These are phyloP conservation scores for Trididemnum clinides DNA, from an alignment of 23 tunicate genomes.

Conservation along the genomic window DNA sequence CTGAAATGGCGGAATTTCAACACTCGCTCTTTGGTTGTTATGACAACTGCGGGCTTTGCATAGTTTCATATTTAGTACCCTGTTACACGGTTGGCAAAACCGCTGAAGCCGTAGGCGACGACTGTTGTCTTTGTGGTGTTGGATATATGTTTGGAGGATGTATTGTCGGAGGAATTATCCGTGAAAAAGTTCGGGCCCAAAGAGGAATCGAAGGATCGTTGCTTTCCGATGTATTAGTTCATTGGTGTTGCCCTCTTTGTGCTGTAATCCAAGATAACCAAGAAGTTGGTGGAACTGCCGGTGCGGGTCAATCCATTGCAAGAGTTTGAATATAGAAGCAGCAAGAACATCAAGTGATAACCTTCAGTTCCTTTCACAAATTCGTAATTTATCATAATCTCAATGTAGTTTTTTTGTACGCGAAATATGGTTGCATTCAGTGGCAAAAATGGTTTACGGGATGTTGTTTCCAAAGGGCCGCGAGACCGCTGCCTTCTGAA, in stretches of 20 bases:
- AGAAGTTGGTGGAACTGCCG: conserved; percentile 19
- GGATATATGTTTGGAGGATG: conserved; percentile 65
- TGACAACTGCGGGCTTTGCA: conserved; percentile 83
- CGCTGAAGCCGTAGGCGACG: conserved; percentile 75
- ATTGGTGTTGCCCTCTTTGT: conserved; percentile 63
- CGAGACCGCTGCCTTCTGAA: no score
- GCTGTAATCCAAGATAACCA: conserved; percentile 67
- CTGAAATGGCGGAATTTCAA: conserved; percentile 45
- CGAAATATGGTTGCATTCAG: no score
- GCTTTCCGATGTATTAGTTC: conserved; percentile 52
- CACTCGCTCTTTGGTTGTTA: conserved; percentile 71
- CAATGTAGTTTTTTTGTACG: no score
- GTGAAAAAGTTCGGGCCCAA: conserved; percentile 57
- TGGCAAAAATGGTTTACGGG: no score
- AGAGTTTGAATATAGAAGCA: no score
- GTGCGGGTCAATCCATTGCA: background rate
- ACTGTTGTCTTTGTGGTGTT: conserved; percentile 47
- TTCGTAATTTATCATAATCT: no score
- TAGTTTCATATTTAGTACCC: conserved; percentile 55
- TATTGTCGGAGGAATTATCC: conserved; percentile 70
- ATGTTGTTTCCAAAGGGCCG: no score
- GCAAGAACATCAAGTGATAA: no score
- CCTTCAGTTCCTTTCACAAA: no score
- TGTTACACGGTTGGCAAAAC: conserved; percentile 80
- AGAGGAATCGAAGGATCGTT: conserved; percentile 50